Evolutionary conservation across 2,113 vertebrate genomes (phyloP), one percentile per base, ranked within the genome.

Genomic region (Paraplagusia blochii): DNA sequence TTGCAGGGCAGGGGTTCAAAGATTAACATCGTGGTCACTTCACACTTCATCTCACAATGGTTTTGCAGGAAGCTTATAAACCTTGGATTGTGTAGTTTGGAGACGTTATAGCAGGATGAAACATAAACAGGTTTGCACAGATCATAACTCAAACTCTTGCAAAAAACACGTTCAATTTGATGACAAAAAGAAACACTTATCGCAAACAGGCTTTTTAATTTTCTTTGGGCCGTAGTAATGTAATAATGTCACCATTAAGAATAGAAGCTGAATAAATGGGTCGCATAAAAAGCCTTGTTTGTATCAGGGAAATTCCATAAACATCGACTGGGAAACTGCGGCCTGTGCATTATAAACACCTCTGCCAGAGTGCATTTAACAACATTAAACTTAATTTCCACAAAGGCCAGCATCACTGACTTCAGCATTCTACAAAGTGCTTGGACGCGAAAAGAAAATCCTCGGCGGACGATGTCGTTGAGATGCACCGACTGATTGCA

Each of bases 351-450:
- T 70, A 70, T 57, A 72, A 80, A 82, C 64, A 53, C 14, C 22
- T 64, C 58, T 49, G 66, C 62, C 66, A 63, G 44, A 67, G 45
- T 56, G 74, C 76, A 81, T 60, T 66, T 65, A 61, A 64, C 62
- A 12, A 49, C 72, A 76, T 69, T 69, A 74, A 76, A 73, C 58
- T 69, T 59, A 36, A 72, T 77, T 79, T 82, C 79, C 68, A 71
- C 52, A 35, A 58, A 76, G 74, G 56, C 71, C 67, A 60, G 58
- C 70, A 51, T 8, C 29, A 54, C 58, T n/a, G 67, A 69, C 62
- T 52, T 72, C 56, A 74, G 78, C 72, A 48, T 18, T 59, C 65
- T 52, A 50, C 72, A 63, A 50, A 76, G 33, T 33, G 68, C 74
- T 79, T 76, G 64, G 53, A 73, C 76, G 53, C 55, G n/a, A 19